These are phyloP conservation scores for Hydrotaea diabolus DNA, from an alignment of 2,888 invertebrate genomes.

Conservation along the genomic window DNA sequence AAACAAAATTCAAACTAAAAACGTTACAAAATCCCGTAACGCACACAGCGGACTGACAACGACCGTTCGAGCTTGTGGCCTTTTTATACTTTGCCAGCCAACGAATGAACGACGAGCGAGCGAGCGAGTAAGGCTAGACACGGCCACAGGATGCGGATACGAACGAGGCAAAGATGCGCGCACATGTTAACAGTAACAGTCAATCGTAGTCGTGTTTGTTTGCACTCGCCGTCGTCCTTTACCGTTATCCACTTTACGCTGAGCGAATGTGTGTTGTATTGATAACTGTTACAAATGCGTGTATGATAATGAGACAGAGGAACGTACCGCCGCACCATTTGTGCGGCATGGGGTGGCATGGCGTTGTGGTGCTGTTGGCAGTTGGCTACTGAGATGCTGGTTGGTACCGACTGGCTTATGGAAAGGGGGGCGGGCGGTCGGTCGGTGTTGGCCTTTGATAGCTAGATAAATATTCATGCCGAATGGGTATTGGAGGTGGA, in stretches of 20 bases:
- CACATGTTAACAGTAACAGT: conserved; percentile 50
- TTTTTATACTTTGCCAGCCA: conserved; percentile 59
- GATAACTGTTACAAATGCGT: conserved; percentile 66
- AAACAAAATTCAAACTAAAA: conserved; percentile 60
- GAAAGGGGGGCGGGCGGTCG: not conserved
- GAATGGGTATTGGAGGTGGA: conserved; percentile 35
- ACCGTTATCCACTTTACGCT: not conserved
- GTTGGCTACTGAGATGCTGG: too few species aligned
- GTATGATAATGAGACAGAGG: conserved; percentile 56
- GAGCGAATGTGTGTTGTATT: conserved; percentile 41
- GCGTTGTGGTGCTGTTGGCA: not conserved
- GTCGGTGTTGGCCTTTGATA: not conserved
- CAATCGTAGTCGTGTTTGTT: not conserved
- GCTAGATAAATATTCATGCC: conserved; percentile 49
- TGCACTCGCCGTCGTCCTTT: conserved; percentile 40
- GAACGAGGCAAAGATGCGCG: conserved; percentile 54
- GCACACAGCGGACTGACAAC: conserved; percentile 64
- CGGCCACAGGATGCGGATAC: conserved; percentile 37
- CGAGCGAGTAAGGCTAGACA: conserved; percentile 17
- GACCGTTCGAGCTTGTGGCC: conserved; percentile 27
- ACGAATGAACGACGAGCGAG: not conserved
- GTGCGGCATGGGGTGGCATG: too few species aligned
- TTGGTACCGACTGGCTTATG: not conserved
- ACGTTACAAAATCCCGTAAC: conserved; percentile 63
- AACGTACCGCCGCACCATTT: too few species aligned